Base-by-base conservation (phyloP, 2,113 vertebrate genomes). In the Cyprinodon brontotheroides region DNA sequence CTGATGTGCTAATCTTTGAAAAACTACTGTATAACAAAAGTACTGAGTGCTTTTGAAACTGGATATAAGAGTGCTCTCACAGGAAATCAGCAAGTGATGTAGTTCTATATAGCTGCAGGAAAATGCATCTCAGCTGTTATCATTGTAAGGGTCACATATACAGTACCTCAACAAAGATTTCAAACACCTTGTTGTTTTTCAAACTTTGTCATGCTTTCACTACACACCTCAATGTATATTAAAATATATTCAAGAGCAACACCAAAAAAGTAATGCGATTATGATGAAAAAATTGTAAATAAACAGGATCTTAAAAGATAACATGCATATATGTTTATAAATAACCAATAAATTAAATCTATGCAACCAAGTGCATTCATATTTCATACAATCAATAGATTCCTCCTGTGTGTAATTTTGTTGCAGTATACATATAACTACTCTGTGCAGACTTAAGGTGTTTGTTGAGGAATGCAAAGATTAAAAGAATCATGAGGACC, bases 21-120 rank as follows among this genome's bases (percentile, higher is more conserved):
- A 73, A 75, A 37, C 3, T 47, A 63, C 67, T 65, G 64, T 13
- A 3, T 17, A 43, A 57, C 39, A 29, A 29, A 66, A 59, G 66
- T 43, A n/a, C 61, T 15, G 38, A 36, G 13, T 17, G 12, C 11
- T 68, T 22, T 50, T 68, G 39, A 72, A 61, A 76, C 43, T 68
- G 37, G 4, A 65, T 61, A 65, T 64, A 43, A 37, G 15, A 41
- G 6, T 72, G 37, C 61, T 13, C 40, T 29, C 53, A 11, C 15
- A 43, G 41, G 11, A 61, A 77, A 75, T 22, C 11, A 67, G n/a
- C 15, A 41, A 47, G 15, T 9, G 41, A 3, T 43, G 8, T 57
- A 62, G 65, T 67, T 48, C 17, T 13, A 76, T 37, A 57, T 45
- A 9, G 1, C 0, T 48, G 53, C 22, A 61, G 4, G 12, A 4